A percentile compares a stretch with the other conserved stretches of the same genome.
phyloP scores from a whole-genome alignment of 1,140 invertebrate species.

The Lucilia sericata region DNA sequence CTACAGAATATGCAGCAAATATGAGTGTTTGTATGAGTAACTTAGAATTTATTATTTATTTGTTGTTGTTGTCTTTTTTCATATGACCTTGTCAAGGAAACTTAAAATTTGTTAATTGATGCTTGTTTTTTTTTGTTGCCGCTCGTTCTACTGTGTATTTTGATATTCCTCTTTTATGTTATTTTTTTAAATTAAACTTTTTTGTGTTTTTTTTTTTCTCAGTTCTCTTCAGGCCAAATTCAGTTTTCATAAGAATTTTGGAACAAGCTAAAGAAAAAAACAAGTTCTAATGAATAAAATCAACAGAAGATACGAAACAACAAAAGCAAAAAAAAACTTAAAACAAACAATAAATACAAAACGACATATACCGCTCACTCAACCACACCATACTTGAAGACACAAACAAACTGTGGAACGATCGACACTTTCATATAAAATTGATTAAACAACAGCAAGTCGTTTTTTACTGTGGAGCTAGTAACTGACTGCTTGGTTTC shows the following conservation, averaged over 20 bases:
- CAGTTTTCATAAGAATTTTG: background rate
- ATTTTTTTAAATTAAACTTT: too few relatives aligned
- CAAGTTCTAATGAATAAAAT: background rate
- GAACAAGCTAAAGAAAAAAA: background rate
- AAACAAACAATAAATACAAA: too few relatives aligned
- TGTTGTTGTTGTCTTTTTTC: background rate
- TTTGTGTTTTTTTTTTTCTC: background rate
- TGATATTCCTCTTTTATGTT: slow-evolving; percentile 1
- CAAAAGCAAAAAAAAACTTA: too few relatives aligned
- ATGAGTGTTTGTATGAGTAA: background rate
- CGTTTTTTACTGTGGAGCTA: too few relatives aligned
- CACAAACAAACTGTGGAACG: too few relatives aligned
- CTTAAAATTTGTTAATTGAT: slow-evolving; percentile 32
- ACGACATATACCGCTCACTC: too few relatives aligned
- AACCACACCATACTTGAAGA: too few relatives aligned
- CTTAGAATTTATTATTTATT: background rate
- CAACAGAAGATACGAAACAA: background rate
- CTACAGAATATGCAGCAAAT: background rate
- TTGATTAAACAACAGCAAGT: too few relatives aligned
- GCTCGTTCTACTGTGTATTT: background rate
- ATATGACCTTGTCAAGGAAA: slow-evolving; percentile 41
- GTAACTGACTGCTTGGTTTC: too few relatives aligned
- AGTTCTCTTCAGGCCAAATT: background rate
- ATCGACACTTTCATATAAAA: too few relatives aligned
- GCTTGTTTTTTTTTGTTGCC: background rate